phyloP scores from a whole-genome alignment of 2,797 vertebrate genomes.

The Melopsittacus undulatus region DNA sequence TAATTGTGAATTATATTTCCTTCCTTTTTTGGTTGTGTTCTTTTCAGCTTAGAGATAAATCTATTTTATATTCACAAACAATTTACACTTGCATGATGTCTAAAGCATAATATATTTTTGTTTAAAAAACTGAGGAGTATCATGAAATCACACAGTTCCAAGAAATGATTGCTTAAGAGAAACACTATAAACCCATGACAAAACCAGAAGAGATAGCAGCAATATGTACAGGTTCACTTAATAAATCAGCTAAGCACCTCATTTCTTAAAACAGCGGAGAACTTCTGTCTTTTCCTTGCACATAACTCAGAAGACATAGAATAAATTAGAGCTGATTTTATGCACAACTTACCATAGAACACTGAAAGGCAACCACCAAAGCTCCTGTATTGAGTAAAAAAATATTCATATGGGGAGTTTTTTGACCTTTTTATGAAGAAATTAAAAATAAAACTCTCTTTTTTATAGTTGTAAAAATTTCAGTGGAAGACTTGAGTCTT shows the following conservation, averaged over 20 bases:
- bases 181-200: slow-evolving; percentile 33
- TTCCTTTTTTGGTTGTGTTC: neutral
- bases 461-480: neutral
- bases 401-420: neutral
- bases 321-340: slow-evolving; percentile 15
- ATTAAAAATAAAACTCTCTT: neutral
- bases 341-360: neutral
- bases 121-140: slow-evolving; percentile 15
- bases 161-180: slow-evolving; percentile 31
- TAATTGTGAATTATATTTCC: neutral
- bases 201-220: slow-evolving; percentile 36
- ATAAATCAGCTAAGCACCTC: slow-evolving; percentile 63
- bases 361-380: neutral
- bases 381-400: neutral
- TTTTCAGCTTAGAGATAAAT: slow-evolving; percentile 2
- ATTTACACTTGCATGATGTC: neutral
- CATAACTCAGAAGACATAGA: slow-evolving; percentile 22
- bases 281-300: slow-evolving; percentile 13
- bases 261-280: slow-evolving; percentile 46
- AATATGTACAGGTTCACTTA: slow-evolving; percentile 13
- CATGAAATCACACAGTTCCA: slow-evolving; percentile 25
- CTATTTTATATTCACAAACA: slow-evolving; percentile 22
- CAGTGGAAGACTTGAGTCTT: neutral
- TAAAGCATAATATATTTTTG: slow-evolving; percentile 23
- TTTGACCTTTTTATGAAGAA: neutral